Conservation (phyloP, 1,140 invertebrate species). For the Drosophila melanica region DNA sequence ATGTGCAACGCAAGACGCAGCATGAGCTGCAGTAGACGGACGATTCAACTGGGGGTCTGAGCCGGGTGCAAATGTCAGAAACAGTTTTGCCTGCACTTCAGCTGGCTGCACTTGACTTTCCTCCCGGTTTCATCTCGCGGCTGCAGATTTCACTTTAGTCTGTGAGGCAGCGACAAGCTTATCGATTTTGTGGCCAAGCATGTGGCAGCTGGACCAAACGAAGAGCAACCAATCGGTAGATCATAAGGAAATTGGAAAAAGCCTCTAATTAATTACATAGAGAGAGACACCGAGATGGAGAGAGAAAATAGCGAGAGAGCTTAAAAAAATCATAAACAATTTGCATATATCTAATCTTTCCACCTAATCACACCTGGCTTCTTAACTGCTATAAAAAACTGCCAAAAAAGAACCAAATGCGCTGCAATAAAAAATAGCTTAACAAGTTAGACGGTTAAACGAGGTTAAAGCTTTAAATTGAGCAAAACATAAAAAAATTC, state of each 20-base stretch:
- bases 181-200: conserved; percentile 29
- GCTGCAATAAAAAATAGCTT: too few relatives aligned
- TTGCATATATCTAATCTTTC: too few relatives aligned
- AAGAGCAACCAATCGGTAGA: neutral
- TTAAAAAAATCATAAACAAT: too few relatives aligned
- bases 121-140: conserved; percentile 34
- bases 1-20: neutral
- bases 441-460: neutral
- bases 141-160: conserved; percentile 32
- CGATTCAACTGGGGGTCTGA: conserved; percentile 7
- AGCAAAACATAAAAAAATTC: too few relatives aligned
- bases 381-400: too few relatives aligned
- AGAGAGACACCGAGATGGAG: too few relatives aligned
- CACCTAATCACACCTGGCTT: too few relatives aligned
- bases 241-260: too few relatives aligned
- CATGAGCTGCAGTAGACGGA: conserved; percentile 28
- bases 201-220: neutral
- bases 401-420: too few relatives aligned
- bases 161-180: conserved; percentile 12
- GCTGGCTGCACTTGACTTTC: conserved; percentile 66
- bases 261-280: too few relatives aligned
- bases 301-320: too few relatives aligned
- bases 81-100: conserved; percentile 55
- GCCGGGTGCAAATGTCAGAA: conserved; percentile 54
- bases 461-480: too few relatives aligned